phyloP scores from a whole-genome alignment of 2,113 vertebrate species.

The Puntigrus tetrazona region DNA sequence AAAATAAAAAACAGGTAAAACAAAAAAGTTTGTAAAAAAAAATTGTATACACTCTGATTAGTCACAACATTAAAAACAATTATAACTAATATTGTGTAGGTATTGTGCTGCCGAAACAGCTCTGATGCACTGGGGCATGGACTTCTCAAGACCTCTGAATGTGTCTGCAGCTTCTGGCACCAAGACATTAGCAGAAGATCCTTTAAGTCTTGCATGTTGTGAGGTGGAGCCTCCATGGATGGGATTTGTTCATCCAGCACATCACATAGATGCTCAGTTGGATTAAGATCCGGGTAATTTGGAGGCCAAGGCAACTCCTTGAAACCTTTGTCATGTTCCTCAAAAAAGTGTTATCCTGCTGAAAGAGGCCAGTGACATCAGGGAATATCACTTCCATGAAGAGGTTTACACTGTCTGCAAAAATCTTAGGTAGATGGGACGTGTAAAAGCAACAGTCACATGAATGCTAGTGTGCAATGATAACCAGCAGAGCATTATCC shows the following conservation, averaged over 20 bases:
- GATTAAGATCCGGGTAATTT: too few relatives aligned
- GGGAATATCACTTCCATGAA: not conserved
- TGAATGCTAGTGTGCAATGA: not conserved
- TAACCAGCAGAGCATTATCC: not conserved
- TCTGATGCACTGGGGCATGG: not conserved
- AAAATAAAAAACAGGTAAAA: too few relatives aligned
- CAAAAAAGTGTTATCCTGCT: too few relatives aligned
- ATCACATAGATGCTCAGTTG: not conserved
- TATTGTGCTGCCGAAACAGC: too few relatives aligned
- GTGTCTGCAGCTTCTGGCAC: not conserved
- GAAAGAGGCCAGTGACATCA: not conserved
- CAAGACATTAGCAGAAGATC: not conserved
- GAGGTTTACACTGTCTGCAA: not conserved
- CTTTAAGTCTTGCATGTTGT: not conserved
- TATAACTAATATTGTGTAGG: too few relatives aligned
- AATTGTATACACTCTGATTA: too few relatives aligned
- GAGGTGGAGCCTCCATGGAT: not conserved
- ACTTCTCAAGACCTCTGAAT: not conserved
- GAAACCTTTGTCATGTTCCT: too few relatives aligned
- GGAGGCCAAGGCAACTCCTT: too few relatives aligned
- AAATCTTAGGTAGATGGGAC: not conserved
- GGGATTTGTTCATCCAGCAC: not conserved
- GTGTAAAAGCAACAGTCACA: not conserved
- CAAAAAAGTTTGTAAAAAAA: too few relatives aligned
- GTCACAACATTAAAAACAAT: too few relatives aligned